phyloP scores from a whole-genome alignment of 92 coral and sea anemone genomes.

The Epizoanthus illoricatus region DNA sequence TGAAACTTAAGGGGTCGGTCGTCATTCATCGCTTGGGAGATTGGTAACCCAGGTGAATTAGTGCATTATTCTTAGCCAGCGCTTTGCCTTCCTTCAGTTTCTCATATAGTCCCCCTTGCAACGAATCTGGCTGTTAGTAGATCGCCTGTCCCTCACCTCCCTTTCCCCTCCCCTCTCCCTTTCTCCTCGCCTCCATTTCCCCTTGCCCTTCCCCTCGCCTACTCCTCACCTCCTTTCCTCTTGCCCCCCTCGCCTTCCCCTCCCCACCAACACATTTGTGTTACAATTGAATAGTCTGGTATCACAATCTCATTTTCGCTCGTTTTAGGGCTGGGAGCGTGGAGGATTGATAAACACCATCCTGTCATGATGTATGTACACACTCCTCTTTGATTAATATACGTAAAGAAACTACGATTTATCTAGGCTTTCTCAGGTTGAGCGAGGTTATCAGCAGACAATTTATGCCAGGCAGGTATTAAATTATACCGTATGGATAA shows the following conservation, averaged over 20 bases:
- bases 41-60: too few species aligned
- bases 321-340: slow-evolving; percentile 78
- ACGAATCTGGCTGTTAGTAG: too few species aligned
- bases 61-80: too few species aligned
- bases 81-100: too few species aligned
- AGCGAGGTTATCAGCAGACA: neutral
- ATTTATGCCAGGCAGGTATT: neutral
- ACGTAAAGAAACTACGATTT: neutral
- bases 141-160: neutral
- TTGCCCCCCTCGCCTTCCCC: neutral
- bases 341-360: slow-evolving; percentile 66
- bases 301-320: neutral
- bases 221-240: neutral
- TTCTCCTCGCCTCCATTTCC: neutral
- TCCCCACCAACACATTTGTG: neutral
- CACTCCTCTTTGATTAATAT: neutral
- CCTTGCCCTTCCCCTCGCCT: neutral
- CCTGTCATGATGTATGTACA: slow-evolving; percentile 68
- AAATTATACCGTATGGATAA: neutral
- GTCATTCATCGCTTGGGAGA: too few species aligned
- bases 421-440: neutral
- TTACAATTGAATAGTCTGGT: neutral
- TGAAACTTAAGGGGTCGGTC: too few species aligned
- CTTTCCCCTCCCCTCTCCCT: too few species aligned
- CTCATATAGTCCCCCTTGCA: too few species aligned